Percentiles rank a stretch among this genome's conserved stretches.
Conservation (phyloP, 1,140 invertebrate species). For the Camponotus floridanus region DNA sequence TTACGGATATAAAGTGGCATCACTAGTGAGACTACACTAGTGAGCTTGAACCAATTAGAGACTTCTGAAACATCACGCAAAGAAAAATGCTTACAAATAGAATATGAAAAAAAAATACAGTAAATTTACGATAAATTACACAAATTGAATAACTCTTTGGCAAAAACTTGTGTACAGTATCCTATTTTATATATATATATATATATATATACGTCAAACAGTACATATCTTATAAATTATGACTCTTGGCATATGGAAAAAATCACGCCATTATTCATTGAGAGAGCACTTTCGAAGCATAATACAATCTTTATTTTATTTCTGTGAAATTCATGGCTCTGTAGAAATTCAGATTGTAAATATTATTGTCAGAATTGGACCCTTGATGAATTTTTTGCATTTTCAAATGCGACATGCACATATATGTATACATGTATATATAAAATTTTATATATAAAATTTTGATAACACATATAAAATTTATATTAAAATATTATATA, state of each 20-base stretch:
- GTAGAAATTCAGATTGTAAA: neutral
- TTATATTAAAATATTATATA: constrained; percentile 8
- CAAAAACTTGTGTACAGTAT: constrained; percentile 51
- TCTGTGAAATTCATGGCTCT: neutral
- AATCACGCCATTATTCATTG: neutral
- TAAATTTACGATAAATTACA: constrained; percentile 1
- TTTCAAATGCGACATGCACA: constrained; percentile 10
- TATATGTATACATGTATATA: constrained; percentile 1
- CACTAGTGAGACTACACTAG: neutral
- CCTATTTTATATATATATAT: constrained; percentile 29
- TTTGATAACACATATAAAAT: constrained; percentile 33
- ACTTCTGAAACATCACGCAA: constrained; percentile 17
- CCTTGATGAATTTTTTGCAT: neutral
- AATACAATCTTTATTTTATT: neutral
- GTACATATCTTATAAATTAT: constrained; percentile 28
- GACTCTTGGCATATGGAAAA: neutral
- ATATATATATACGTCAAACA: constrained; percentile 23
- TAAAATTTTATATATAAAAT: neutral
- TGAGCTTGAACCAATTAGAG: constrained; percentile 9
- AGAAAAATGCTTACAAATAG: constrained; percentile 30
- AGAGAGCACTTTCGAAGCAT: neutral
- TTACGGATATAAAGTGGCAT: constrained; percentile 30
- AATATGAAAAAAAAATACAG: constrained; percentile 43
- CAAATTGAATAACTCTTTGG: constrained; percentile 66
- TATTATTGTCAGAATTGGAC: constrained; percentile 56